Percentiles rank a stretch among this genome's conserved stretches.
These are phyloP conservation scores for Scaptomyza tumidula DNA, from an alignment of 2,888 invertebrate species.

Conservation along the genomic window DNA sequence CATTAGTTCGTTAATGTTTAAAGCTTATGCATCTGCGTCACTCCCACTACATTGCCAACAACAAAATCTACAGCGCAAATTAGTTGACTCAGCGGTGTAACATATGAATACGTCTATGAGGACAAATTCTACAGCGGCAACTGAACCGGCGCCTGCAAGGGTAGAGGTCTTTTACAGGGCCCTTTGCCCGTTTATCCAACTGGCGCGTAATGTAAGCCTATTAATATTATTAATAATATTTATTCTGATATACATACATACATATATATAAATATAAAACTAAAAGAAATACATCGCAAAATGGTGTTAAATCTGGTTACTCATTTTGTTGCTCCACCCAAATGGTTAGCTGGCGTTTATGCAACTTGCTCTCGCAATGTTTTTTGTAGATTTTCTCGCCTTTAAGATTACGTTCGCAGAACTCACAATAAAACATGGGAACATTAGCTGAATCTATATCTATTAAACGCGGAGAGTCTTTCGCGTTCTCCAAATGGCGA, in stretches of 20 bases:
- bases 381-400: background rate
- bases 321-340: background rate
- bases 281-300: too few species aligned
- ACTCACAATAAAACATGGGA: background rate
- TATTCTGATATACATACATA: background rate
- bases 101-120: too few species aligned
- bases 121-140: too few species aligned
- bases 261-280: background rate
- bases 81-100: too few species aligned
- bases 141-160: too few species aligned
- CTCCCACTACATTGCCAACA: too few species aligned
- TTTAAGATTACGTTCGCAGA: conserved; percentile 12
- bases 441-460: background rate
- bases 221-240: conserved; percentile 19
- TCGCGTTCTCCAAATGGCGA: background rate
- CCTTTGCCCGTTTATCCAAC: too few species aligned
- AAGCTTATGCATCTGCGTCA: too few species aligned
- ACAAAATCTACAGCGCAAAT: too few species aligned
- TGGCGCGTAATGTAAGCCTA: conserved; percentile 76
- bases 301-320: background rate
- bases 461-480: background rate
- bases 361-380: conserved; percentile 10
- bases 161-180: too few species aligned
- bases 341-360: background rate
- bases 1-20: too few species aligned